Conservation (phyloP, 1,140 invertebrate genomes). For the Trissolcus basalis region DNA sequence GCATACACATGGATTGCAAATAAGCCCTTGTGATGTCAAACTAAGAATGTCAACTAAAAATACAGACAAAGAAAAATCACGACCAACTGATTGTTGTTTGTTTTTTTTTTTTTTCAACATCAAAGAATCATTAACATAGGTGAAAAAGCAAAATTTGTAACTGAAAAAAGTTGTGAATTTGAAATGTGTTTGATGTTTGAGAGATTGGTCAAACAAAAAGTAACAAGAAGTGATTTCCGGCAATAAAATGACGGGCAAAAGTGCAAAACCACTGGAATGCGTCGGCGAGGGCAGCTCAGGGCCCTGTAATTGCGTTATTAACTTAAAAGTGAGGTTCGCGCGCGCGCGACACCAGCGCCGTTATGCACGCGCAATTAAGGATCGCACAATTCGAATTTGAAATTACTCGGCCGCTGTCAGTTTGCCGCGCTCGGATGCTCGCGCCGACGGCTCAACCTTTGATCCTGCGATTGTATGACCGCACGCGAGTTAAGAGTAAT, state of each 20-base stretch:
- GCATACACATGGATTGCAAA: slow-evolving; percentile 43
- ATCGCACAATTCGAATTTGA: slow-evolving; percentile 38
- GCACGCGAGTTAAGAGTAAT: slow-evolving; percentile 33
- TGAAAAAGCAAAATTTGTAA: no score
- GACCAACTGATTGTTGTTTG: no score
- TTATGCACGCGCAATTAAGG: slow-evolving; percentile 36
- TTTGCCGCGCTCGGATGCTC: background rate
- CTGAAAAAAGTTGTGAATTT: no score
- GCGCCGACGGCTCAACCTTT: slow-evolving; percentile 31
- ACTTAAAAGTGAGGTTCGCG: slow-evolving; percentile 69
- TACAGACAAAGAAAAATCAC: no score
- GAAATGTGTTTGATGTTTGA: no score
- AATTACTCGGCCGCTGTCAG: slow-evolving; percentile 16
- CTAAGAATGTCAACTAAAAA: no score
- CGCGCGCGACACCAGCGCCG: slow-evolving; percentile 61
- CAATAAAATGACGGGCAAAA: slow-evolving; percentile 35
- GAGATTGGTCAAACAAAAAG: background rate
- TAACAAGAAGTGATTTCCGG: slow-evolving; percentile 5
- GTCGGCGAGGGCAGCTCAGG: slow-evolving; percentile 55
- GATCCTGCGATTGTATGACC: slow-evolving; percentile 26
- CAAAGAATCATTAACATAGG: no score
- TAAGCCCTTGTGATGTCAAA: slow-evolving; percentile 40
- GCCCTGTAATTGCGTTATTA: slow-evolving; percentile 72
- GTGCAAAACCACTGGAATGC: slow-evolving; percentile 35
- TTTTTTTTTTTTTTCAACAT: no score